Evolutionary conservation across 1,140 invertebrate genomes (phyloP).

Genomic region (Araneus ventricosus): DNA sequence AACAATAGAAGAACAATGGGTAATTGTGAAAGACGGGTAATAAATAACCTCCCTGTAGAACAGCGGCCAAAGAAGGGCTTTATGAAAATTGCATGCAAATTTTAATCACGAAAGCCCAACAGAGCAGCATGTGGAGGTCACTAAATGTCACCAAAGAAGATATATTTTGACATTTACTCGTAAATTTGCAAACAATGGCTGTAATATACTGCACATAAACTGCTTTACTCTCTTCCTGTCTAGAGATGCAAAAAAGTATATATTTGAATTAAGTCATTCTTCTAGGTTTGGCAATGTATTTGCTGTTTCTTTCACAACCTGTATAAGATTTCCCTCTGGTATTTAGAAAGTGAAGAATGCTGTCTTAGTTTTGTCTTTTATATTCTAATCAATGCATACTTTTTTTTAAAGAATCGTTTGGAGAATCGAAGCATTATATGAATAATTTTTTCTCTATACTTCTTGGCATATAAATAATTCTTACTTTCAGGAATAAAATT

Average conservation of each 20-base stretch:
- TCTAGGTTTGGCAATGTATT: too few species aligned
- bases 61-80: neutral
- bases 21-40: neutral
- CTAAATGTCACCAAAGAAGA: neutral
- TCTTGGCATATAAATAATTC: too few species aligned
- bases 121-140: neutral
- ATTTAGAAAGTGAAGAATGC: too few species aligned
- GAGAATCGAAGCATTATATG: too few species aligned
- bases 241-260: neutral
- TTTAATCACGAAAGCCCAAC: neutral
- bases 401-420: too few species aligned
- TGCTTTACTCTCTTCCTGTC: neutral
- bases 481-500: too few species aligned
- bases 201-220: neutral
- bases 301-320: too few species aligned
- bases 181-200: slow-evolving; percentile 6
- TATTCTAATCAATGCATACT: too few species aligned
- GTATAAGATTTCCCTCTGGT: too few species aligned
- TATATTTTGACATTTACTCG: neutral
- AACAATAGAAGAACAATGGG: slow-evolving; percentile 8
- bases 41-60: neutral
- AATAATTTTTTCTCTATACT: too few species aligned
- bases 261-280: neutral
- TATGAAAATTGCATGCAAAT: neutral
- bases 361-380: too few species aligned